phyloP scores from a whole-genome alignment of 64 coral and sea anemone species.

The Porites lutea region DNA sequence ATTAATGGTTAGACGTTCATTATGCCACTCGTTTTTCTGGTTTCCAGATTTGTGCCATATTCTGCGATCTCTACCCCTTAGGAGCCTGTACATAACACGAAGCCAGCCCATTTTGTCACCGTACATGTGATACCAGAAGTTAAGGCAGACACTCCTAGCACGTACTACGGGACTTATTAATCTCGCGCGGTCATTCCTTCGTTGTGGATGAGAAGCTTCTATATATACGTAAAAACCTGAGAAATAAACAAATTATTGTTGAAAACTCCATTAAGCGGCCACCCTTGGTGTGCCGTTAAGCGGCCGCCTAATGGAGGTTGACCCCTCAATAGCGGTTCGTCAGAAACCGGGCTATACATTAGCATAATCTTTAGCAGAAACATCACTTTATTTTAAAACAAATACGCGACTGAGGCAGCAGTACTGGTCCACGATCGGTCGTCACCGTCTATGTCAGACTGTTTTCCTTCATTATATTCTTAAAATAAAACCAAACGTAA shows the following conservation, averaged over 20 bases:
- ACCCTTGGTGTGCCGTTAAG: no score
- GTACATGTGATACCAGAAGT: constrained; percentile 71
- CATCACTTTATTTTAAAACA: no score
- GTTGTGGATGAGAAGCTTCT: constrained; percentile 63
- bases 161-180: constrained; percentile 44
- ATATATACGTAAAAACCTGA: constrained; percentile 56
- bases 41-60: constrained; percentile 57
- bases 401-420: no score
- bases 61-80: not conserved
- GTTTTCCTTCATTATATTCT: no score
- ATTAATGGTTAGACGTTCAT: constrained; percentile 13
- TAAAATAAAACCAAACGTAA: no score
- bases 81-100: constrained; percentile 19
- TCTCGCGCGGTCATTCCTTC: constrained; percentile 39
- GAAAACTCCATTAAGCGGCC: no score
- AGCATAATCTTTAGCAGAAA: no score
- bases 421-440: no score
- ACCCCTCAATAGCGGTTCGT: no score
- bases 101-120: constrained; percentile 53
- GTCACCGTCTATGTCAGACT: no score
- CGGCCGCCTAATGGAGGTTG: no score
- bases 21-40: constrained; percentile 30
- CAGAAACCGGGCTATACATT: no score
- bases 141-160: constrained; percentile 33
- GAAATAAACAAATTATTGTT: not conserved